A percentile compares a stretch with the other conserved stretches of the same genome.
These are phyloP conservation scores for Hydrocynus forskahlii DNA, from an alignment of 2,797 vertebrate genomes.

Conservation along the genomic window DNA sequence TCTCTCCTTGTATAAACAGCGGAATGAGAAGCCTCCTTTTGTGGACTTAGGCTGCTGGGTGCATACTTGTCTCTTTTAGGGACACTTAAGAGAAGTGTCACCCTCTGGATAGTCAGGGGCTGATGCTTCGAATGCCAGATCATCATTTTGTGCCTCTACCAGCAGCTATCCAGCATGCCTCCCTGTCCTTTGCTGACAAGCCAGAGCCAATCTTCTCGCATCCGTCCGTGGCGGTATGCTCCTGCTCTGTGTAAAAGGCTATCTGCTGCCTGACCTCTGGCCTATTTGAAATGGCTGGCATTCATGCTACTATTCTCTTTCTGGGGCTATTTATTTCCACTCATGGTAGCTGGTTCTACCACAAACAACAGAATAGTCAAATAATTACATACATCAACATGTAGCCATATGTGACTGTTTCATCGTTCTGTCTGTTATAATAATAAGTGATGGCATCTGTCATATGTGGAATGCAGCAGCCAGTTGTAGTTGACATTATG, in stretches of 20 bases:
- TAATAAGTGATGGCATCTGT: constrained; percentile 12
- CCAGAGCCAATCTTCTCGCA: constrained; percentile 76
- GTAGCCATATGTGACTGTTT: constrained; percentile 69
- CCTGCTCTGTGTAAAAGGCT: constrained; percentile 76
- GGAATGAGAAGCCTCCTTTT: constrained; percentile 67
- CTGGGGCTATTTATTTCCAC: constrained; percentile 66
- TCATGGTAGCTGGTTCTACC: constrained; percentile 70
- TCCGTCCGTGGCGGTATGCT: constrained; percentile 76
- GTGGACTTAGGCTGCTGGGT: constrained; percentile 44
- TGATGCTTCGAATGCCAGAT: constrained; percentile 73
- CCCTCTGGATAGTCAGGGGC: constrained; percentile 56
- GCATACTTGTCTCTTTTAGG: constrained; percentile 57
- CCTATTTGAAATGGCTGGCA: constrained; percentile 74
- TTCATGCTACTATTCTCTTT: constrained; percentile 71
- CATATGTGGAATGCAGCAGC: background rate
- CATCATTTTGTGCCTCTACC: constrained; percentile 70
- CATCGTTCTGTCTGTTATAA: constrained; percentile 61
- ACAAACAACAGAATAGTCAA: constrained; percentile 39
- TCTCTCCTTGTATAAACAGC: constrained; percentile 54
- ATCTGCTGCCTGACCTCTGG: constrained; percentile 75
- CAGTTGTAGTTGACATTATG: constrained; percentile 46
- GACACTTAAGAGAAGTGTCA: constrained; percentile 66
- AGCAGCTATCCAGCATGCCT: constrained; percentile 61
- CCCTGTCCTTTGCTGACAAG: constrained; percentile 65
- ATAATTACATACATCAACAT: constrained; percentile 27